phyloP scores from a whole-genome alignment of 2,888 invertebrate species.

The Spialia ferax region DNA sequence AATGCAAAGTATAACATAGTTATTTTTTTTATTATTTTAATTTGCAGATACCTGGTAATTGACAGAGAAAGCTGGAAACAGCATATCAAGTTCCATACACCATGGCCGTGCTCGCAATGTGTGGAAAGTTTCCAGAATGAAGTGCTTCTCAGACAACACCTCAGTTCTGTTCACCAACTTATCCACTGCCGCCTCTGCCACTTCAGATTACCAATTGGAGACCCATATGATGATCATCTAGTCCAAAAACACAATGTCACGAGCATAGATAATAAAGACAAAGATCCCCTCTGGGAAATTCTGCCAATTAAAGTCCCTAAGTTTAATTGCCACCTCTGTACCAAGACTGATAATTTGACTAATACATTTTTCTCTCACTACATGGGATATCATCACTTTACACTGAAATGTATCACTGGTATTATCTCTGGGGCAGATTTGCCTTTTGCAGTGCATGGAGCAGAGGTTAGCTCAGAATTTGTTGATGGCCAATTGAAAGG shows the following conservation, averaged over 20 bases:
- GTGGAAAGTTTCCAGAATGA: constrained; percentile 67
- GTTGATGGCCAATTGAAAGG: constrained; percentile 66
- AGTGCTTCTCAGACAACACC: constrained; percentile 63
- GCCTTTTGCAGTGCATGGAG: constrained; percentile 72
- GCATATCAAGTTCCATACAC: constrained; percentile 73
- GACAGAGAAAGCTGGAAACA: constrained; percentile 70
- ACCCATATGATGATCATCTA: constrained; percentile 71
- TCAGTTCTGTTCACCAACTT: constrained; percentile 65
- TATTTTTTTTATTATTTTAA: background rate
- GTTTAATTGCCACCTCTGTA: constrained; percentile 72
- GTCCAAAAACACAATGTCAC: constrained; percentile 75
- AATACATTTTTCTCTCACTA: constrained; percentile 75
- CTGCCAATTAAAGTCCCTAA: constrained; percentile 63
- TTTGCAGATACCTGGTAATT: constrained; percentile 77
- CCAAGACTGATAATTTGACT: constrained; percentile 62
- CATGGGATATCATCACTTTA: constrained; percentile 78
- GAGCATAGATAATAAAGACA: constrained; percentile 62
- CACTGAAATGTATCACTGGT: constrained; percentile 75
- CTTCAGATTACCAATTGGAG: constrained; percentile 70
- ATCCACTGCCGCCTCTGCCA: constrained; percentile 80
- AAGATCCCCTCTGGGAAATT: constrained; percentile 69
- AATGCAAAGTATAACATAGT: too few relatives aligned
- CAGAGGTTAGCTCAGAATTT: constrained; percentile 71
- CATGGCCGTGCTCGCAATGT: constrained; percentile 82
- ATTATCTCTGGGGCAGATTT: constrained; percentile 70